Conservation (phyloP, 2,888 invertebrate genomes). For the Dendrolimus houi region DNA sequence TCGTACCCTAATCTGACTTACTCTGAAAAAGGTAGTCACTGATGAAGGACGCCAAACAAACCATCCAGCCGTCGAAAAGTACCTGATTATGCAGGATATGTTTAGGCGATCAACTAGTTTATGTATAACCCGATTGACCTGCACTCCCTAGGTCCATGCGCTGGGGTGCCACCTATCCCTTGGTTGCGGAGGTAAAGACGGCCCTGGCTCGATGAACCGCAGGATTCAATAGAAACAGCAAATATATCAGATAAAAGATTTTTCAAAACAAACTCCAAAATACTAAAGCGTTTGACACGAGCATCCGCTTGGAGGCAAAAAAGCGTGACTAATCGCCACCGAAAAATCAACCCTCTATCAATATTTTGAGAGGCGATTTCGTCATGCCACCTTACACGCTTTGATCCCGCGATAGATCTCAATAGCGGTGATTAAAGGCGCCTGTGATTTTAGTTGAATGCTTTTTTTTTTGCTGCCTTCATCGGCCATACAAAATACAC, state of each 20-base stretch:
- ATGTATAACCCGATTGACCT: no score
- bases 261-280: conserved; percentile 77
- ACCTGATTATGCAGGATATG: no score
- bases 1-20: no score
- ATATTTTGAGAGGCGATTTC: conserved; percentile 60
- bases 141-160: no score
- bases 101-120: no score
- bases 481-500: conserved; percentile 67
- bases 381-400: conserved; percentile 49
- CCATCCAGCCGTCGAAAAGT: no score
- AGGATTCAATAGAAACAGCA: conserved; percentile 60
- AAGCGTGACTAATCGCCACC: conserved; percentile 51
- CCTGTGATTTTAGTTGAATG: conserved; percentile 74
- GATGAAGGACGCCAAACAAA: no score
- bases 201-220: conserved; percentile 52
- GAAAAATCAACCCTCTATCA: conserved; percentile 54
- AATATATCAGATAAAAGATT: conserved; percentile 76
- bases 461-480: conserved; percentile 67
- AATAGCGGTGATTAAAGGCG: conserved; percentile 77
- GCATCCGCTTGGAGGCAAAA: conserved; percentile 72
- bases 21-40: no score
- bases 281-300: conserved; percentile 76
- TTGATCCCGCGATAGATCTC: conserved; percentile 75
- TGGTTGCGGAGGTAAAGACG: no score
- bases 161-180: no score